These are phyloP conservation scores for Lepidochrysops patricia DNA, from an alignment of 2,888 invertebrate species.

Conservation along the genomic window DNA sequence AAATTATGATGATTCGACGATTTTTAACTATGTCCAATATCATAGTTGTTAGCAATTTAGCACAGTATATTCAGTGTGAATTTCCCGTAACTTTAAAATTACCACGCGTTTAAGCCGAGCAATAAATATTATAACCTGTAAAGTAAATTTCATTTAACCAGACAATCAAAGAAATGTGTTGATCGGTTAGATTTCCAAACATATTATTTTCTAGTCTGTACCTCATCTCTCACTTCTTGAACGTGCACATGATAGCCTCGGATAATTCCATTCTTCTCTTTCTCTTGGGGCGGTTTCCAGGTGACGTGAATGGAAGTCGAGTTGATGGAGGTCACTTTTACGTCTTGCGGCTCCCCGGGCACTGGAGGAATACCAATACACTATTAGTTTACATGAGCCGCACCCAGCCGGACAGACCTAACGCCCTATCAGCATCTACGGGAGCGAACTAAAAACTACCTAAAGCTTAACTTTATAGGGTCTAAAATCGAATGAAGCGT, in stretches of 20 bases:
- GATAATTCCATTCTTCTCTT: conserved; percentile 95
- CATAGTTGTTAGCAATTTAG: too few species aligned
- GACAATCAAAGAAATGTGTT: too few species aligned
- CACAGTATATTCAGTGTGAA: too few species aligned
- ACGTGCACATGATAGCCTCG: conserved; percentile 97
- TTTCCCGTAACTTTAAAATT: too few species aligned
- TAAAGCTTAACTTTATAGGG: conserved; percentile 50
- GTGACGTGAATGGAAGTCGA: conserved; percentile 96
- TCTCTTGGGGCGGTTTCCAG: conserved; percentile 94
- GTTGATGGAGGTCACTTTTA: conserved; percentile 90
- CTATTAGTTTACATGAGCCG: conserved; percentile 37
- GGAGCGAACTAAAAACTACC: conserved; percentile 62
- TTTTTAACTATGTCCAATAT: too few species aligned
- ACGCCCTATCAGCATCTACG: conserved; percentile 75
- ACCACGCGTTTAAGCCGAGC: too few species aligned
- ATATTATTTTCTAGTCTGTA: too few species aligned
- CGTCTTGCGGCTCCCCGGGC: conserved; percentile 96
- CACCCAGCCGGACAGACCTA: conserved; percentile 46
- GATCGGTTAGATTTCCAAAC: too few species aligned
- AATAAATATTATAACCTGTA: too few species aligned
- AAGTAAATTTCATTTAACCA: too few species aligned
- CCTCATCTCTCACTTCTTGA: conserved; percentile 91
- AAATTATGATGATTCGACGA: too few species aligned
- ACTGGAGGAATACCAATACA: conserved; percentile 78
- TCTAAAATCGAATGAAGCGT: conserved; percentile 49